Evolutionary conservation across 2,888 invertebrate genomes (phyloP).

Genomic region (Cepaea hortensis): DNA sequence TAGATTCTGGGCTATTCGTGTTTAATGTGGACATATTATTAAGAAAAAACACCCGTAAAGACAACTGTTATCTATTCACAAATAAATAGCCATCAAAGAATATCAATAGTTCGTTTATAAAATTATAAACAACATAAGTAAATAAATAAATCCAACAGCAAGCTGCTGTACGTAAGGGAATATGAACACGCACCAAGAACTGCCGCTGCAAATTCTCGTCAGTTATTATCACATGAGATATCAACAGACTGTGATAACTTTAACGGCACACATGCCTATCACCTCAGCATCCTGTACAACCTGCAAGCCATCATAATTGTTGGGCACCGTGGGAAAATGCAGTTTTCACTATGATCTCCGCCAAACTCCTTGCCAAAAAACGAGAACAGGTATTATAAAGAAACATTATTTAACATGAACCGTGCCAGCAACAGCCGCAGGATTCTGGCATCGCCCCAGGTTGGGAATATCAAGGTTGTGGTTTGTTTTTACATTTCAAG

Average conservation of each 20-base stretch:
- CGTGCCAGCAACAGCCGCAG: not conserved
- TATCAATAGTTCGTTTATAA: not conserved
- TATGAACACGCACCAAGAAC: not conserved
- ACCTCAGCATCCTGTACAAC: not conserved
- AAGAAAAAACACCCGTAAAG: too few species aligned
- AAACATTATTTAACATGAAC: conserved; percentile 8
- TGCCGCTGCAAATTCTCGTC: not conserved
- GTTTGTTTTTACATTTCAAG: too few species aligned
- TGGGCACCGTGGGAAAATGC: conserved; percentile 12
- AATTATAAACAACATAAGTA: not conserved
- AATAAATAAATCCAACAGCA: too few species aligned
- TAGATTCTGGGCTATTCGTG: too few species aligned
- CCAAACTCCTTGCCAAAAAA: not conserved
- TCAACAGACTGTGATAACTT: not conserved
- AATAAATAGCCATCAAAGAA: not conserved
- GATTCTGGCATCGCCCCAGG: not conserved
- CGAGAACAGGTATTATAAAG: not conserved
- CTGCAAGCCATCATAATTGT: not conserved
- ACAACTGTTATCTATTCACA: not conserved
- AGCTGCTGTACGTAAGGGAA: too few species aligned
- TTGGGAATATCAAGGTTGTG: not conserved
- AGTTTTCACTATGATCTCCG: not conserved
- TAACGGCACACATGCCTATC: not conserved
- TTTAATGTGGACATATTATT: too few species aligned
- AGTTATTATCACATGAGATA: not conserved